phyloP scores from a whole-genome alignment of 2,888 invertebrate genomes.

The Busseola fusca region DNA sequence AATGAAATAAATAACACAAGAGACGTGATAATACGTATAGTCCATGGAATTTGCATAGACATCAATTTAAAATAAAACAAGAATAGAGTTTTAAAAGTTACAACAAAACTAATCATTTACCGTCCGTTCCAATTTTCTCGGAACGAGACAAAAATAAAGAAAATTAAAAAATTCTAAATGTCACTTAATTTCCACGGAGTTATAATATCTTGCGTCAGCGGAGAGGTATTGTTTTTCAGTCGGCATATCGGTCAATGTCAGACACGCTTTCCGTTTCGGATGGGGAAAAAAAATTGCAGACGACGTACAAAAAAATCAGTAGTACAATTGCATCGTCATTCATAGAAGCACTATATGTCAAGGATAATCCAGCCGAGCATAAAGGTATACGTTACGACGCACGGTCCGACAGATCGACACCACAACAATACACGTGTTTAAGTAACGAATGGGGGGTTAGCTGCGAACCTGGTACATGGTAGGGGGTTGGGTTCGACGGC shows the following conservation, averaged over 20 bases:
- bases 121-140: slow-evolving; percentile 46
- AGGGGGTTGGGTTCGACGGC: slow-evolving; percentile 93
- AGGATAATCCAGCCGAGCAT: slow-evolving; percentile 58
- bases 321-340: slow-evolving; percentile 62
- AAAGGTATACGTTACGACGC: slow-evolving; percentile 27
- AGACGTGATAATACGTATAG: slow-evolving; percentile 5
- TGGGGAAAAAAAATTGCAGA: slow-evolving; percentile 68
- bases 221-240: slow-evolving; percentile 80
- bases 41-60: not conserved
- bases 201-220: slow-evolving; percentile 56
- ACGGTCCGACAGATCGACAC: slow-evolving; percentile 32
- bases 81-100: slow-evolving; percentile 37
- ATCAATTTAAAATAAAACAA: slow-evolving; percentile 42
- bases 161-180: slow-evolving; percentile 54
- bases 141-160: slow-evolving; percentile 43
- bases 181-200: slow-evolving; percentile 57
- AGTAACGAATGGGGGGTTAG: slow-evolving; percentile 49
- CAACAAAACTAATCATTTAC: slow-evolving; percentile 48
- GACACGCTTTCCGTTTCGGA: slow-evolving; percentile 79
- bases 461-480: slow-evolving; percentile 94
- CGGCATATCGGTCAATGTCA: slow-evolving; percentile 85
- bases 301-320: slow-evolving; percentile 50
- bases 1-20: slow-evolving; percentile 5
- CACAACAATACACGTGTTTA: slow-evolving; percentile 46
- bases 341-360: slow-evolving; percentile 53